Base-by-base conservation (phyloP, 2,888 invertebrate genomes). In the Tortrix viridana region DNA sequence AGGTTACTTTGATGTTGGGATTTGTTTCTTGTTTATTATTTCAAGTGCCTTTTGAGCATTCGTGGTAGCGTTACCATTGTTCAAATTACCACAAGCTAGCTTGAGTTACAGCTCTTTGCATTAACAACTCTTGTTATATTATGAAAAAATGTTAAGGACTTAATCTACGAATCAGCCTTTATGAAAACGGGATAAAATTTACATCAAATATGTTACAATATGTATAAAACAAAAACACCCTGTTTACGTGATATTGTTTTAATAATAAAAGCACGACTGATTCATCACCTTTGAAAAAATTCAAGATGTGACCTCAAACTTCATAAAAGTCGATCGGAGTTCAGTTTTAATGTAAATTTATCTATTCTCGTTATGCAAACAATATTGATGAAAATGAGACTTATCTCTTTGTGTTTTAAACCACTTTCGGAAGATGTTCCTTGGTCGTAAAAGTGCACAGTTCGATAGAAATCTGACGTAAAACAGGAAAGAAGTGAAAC, bases 401-500 rank as follows among this genome's bases (percentile, higher is more conserved):
- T 56, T 62, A 62, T 57, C 52, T 49, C 44, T 37, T 49, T 20
- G 41, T 44, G 43, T 61, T 22, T 44, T n/a, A 49, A 56, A 50
- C 52, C 68, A 67, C 68, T 66, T 65, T 57, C 60, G 67, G 65
- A 68, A 65, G 67, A 70, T 67, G 66, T 65, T 65, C 70, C 65
- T 32, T 62, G 68, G 70, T 69, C 76, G 74, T 79, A 78, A 76
- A 80, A 79, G 74, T 76, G 73, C 76, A 68, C 67, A 60, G 76
- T 69, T 32, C 76, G 76, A 82, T 83, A 81, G 82, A 83, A 84
- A 81, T 78, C 79, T 78, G 78, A 75, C 79, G 78, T 81, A 77
- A 81, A 85, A 85, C 76, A 85, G 80, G 74, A 79, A 86, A 82
- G 85, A 63, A 63, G 57, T 58, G 85, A 85, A 84, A 83, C 83